Percentiles rank a stretch among this genome's conserved stretches.
phyloP scores from a whole-genome alignment of 1,140 invertebrate species.

The Drosophila sturtevanti region DNA sequence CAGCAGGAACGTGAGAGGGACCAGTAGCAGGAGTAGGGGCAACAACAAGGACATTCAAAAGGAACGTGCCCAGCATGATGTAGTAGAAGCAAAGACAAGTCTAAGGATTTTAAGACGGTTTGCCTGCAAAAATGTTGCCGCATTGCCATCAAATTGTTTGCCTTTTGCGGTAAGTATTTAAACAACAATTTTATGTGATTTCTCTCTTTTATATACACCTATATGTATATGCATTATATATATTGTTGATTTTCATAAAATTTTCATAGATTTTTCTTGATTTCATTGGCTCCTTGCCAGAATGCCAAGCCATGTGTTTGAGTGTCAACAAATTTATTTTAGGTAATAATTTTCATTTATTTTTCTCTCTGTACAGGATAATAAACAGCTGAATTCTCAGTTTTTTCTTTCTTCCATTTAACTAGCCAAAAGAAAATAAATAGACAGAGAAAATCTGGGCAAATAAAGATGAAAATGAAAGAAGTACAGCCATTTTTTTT shows the following conservation, averaged over 20 bases:
- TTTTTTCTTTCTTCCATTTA: slow-evolving; percentile 26
- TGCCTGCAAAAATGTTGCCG: slow-evolving; percentile 22
- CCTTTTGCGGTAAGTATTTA: slow-evolving; percentile 42
- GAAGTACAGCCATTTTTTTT: no score
- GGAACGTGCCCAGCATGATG: slow-evolving; percentile 40
- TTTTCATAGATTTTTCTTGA: slow-evolving; percentile 1
- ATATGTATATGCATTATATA: slow-evolving; percentile 34
- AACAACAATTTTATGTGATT: slow-evolving; percentile 34
- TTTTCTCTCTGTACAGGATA: slow-evolving; percentile 28
- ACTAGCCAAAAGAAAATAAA: no score
- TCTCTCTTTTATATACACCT: slow-evolving; percentile 6
- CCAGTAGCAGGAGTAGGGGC: slow-evolving; percentile 20
- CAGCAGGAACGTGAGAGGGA: slow-evolving; percentile 14
- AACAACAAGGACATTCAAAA: background rate
- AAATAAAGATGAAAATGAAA: no score
- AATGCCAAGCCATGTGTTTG: background rate
- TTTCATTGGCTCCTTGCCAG: background rate
- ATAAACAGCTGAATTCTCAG: slow-evolving; percentile 37
- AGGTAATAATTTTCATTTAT: background rate
- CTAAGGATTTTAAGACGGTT: slow-evolving; percentile 6
- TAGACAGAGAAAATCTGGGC: no score
- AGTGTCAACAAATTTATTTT: slow-evolving; percentile 2
- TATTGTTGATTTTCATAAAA: slow-evolving; percentile 25
- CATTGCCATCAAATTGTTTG: slow-evolving; percentile 43
- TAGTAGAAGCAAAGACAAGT: slow-evolving; percentile 30